phyloP scores from a whole-genome alignment of 2,113 vertebrate genomes.

The Typhlomys cinereus region DNA sequence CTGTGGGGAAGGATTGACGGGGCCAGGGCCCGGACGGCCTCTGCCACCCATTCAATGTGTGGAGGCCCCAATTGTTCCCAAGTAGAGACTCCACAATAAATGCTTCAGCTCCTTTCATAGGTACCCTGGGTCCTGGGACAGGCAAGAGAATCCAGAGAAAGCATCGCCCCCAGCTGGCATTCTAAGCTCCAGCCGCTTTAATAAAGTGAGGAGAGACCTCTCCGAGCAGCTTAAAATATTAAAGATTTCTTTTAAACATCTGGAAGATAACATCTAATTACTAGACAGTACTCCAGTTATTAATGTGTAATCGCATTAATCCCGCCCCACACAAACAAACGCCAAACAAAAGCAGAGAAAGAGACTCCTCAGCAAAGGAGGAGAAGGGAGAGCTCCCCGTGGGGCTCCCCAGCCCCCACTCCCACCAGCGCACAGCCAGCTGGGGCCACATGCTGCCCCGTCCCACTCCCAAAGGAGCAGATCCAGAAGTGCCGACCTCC shows the following conservation, averaged over 20 bases:
- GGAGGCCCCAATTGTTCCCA: slow-evolving; percentile 76
- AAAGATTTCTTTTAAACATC: slow-evolving; percentile 70
- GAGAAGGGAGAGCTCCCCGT: too few relatives aligned
- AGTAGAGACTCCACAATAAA: slow-evolving; percentile 67
- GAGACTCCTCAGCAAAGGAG: too few relatives aligned
- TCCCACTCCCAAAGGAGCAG: slow-evolving; percentile 33
- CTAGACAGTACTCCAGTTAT: slow-evolving; percentile 69
- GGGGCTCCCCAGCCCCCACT: neutral
- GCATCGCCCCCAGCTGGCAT: neutral
- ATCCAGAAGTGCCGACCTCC: slow-evolving; percentile 16
- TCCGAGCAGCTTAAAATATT: slow-evolving; percentile 74
- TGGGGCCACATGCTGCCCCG: slow-evolving; percentile 64
- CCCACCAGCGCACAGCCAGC: slow-evolving; percentile 52
- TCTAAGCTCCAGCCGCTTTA: slow-evolving; percentile 42
- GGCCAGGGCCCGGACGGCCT: slow-evolving; percentile 35
- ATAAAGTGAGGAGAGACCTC: slow-evolving; percentile 56
- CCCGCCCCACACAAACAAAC: slow-evolving; percentile 57
- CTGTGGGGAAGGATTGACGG: slow-evolving; percentile 27
- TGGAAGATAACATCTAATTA: slow-evolving; percentile 78
- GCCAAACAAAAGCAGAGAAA: slow-evolving; percentile 67
- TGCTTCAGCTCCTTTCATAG: slow-evolving; percentile 59
- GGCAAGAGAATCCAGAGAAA: slow-evolving; percentile 26
- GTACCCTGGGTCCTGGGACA: slow-evolving; percentile 1
- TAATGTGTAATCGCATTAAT: slow-evolving; percentile 75
- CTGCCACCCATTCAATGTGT: slow-evolving; percentile 44